Percentiles rank a stretch among this genome's conserved stretches.
Evolutionary conservation across 1,140 invertebrate genomes (phyloP).

Genomic region (Tetragonula clypearis): DNA sequence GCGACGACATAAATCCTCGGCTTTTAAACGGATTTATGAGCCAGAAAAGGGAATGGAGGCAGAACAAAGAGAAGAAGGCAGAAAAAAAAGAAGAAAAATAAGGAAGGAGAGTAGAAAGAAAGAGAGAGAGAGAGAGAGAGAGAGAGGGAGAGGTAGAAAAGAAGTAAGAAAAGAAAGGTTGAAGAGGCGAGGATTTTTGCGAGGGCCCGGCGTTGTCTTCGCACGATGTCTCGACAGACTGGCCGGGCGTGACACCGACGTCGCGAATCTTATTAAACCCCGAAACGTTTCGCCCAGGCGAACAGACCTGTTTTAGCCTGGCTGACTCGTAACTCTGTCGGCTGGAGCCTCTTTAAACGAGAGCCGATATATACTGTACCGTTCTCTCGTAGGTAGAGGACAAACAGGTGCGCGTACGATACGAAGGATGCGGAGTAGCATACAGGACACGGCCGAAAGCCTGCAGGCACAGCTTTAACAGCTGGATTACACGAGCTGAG

Average conservation of each 20-base stretch:
- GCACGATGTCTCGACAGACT: constrained; percentile 7
- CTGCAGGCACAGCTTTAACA: constrained; percentile 64
- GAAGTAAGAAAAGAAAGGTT: not conserved
- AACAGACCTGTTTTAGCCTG: not conserved
- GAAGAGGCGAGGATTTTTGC: constrained; percentile 55
- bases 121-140: not conserved
- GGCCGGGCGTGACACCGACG: constrained; percentile 32
- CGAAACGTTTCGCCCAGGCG: constrained; percentile 3
- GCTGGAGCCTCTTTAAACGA: not conserved
- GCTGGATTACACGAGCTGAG: constrained; percentile 67
- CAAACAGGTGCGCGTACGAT: constrained; percentile 17
- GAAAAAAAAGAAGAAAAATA: not conserved
- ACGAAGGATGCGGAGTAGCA: not conserved
- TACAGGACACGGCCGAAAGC: constrained; percentile 16
- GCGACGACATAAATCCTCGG: constrained; percentile 56
- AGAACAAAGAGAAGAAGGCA: not conserved
- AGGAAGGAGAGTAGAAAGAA: not conserved
- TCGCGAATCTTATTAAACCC: constrained; percentile 57
- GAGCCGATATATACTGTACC: not conserved
- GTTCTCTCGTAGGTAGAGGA: not conserved
- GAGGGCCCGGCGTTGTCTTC: constrained; percentile 32
- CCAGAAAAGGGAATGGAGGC: constrained; percentile 29
- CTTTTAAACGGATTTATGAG: constrained; percentile 61
- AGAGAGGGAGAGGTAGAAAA: not conserved
- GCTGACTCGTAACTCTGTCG: constrained; percentile 7